Evolutionary conservation across 30 jellyfish, hydroid and myxozoan genomes (phyloP).

Genomic region (Pseudorhiza aurosa): DNA sequence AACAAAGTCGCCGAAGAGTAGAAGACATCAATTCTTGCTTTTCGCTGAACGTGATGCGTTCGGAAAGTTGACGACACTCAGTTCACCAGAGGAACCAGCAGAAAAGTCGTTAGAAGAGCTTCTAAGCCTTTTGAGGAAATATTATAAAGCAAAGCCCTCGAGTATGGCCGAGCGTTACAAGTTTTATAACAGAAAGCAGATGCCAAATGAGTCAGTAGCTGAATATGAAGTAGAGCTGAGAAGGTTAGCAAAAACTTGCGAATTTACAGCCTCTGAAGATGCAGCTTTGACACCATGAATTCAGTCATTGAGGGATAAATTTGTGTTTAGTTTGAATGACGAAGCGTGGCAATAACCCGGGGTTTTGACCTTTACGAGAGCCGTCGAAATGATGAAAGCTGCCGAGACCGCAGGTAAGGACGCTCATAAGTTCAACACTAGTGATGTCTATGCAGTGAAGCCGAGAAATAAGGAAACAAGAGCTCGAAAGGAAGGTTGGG

Average conservation of each 20-base stretch:
- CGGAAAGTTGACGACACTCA: constrained; percentile 47
- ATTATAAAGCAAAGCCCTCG: constrained; percentile 58
- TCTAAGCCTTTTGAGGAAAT: constrained; percentile 11
- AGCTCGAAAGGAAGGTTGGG: constrained; percentile 63
- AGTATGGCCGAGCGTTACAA: constrained; percentile 66
- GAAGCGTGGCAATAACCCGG: constrained; percentile 70
- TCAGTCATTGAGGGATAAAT: constrained; percentile 33
- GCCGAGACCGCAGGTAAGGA: constrained; percentile 52
- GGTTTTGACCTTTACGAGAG: constrained; percentile 59
- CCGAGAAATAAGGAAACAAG: constrained; percentile 54
- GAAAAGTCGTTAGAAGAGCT: background rate
- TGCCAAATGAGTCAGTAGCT: constrained; percentile 10
- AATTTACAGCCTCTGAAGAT: constrained; percentile 66
- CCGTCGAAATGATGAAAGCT: constrained; percentile 42
- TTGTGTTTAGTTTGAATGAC: constrained; percentile 50
- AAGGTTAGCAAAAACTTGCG: constrained; percentile 69
- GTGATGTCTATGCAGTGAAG: constrained; percentile 25
- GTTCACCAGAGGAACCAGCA: constrained; percentile 76
- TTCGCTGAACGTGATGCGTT: constrained; percentile 65
- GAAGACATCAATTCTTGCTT: constrained; percentile 52
- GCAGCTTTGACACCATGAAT: constrained; percentile 12
- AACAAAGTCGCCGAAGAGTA: constrained; percentile 60
- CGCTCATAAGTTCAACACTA: constrained; percentile 51
- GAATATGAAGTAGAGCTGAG: constrained; percentile 54
- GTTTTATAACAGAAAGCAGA: constrained; percentile 68